Evolutionary conservation across 1,140 invertebrate species (phyloP), one percentile per base, ranked within the genome.

Genomic region (Physella acuta): DNA sequence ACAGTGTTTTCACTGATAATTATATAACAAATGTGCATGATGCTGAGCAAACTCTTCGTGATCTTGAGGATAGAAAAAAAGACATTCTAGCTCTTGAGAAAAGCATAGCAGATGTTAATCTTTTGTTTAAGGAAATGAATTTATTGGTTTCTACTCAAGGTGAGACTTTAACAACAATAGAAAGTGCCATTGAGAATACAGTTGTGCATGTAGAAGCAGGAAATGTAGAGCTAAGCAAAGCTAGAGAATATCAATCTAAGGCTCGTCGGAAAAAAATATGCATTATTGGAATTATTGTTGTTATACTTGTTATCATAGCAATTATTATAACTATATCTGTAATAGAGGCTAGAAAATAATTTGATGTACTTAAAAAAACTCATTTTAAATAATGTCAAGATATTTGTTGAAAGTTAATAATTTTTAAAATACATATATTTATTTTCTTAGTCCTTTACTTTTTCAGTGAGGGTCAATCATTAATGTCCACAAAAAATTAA

Each of bases 1-100:
- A 73, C 49, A 55, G 61, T 8, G 71, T 75, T 16, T 79, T 79
- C 49, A 78, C 76, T 0, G 72, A 74, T 31, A 73, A 77, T 64
- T 75, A 74, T 51, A 71, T 75, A 30, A 61, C 62, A 31, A 74
- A 79, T 64, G 73, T 75, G 24, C 69, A 75, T 26, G 73, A 78
- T 71, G 76, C 78, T 14, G 72, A 74, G 52, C 52, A 71, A 55
- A 73, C 75, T 26, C 59, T 79, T 28, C 73, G 75, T 44, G 60
- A 75, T 30, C 80, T 76, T 85, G 90, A 63, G 89, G 90, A 74
- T 89, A 92, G 78, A 30, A 68, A 79, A 30, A 71, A 76, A 56
- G 78, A 76, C 64, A 71, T 79, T 52, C 67, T 71, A 20, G 68
- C 74, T 26, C 66, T 79, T 39, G 78, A 79, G 66, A 74, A 74